phyloP scores from a whole-genome alignment of 2,797 vertebrate species.

The Premnoplex brunnescens region DNA sequence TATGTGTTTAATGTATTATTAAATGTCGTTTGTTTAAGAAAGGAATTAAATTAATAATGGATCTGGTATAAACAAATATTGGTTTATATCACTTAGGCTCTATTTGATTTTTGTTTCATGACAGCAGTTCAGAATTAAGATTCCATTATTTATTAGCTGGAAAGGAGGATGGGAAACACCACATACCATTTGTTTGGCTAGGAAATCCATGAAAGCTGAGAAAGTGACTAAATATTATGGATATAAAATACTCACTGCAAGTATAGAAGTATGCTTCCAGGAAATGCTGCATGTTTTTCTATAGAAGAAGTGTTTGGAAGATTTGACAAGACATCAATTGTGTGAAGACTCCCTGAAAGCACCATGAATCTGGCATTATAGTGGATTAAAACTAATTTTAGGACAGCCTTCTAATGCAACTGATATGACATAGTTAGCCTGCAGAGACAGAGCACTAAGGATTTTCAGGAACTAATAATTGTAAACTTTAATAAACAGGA shows the following conservation, averaged over 20 bases:
- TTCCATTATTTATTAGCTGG: conserved; percentile 24
- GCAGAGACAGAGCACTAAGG: background rate
- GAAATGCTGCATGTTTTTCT: background rate
- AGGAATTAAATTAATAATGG: conserved; percentile 7
- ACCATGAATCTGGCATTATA: fast-evolving
- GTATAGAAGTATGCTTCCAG: fast-evolving
- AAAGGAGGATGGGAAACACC: background rate
- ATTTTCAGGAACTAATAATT: background rate
- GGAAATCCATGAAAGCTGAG: background rate
- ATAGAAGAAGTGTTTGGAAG: background rate
- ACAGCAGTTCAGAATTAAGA: background rate
- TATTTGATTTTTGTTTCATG: conserved; percentile 25
- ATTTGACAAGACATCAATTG: background rate
- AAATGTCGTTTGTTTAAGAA: conserved; percentile 28
- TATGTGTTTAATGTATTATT: conserved; percentile 37
- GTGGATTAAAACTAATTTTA: background rate
- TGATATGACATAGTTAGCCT: background rate
- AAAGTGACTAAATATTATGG: background rate
- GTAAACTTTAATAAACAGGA: background rate
- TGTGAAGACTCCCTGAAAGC: background rate
- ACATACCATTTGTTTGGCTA: background rate
- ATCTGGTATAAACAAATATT: conserved; percentile 29
- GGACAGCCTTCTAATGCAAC: background rate
- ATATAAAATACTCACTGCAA: background rate
- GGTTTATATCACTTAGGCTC: background rate